These are phyloP conservation scores for Papilio xuthus DNA, from an alignment of 1,140 invertebrate genomes.

Conservation along the genomic window DNA sequence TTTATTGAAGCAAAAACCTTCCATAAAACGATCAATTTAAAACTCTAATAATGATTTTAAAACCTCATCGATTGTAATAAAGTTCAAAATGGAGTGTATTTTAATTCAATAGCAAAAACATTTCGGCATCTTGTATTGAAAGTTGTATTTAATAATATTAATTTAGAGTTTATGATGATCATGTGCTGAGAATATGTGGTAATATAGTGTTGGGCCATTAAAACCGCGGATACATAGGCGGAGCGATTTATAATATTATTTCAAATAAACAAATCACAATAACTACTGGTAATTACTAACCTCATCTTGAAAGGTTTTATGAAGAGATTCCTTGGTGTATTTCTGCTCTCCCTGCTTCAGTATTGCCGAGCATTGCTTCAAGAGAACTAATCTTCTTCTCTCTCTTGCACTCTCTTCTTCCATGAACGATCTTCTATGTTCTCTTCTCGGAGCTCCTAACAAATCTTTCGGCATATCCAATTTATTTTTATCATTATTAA, in stretches of 20 bases:
- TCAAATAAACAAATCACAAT: no score
- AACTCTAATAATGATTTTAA: background rate
- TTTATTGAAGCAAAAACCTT: constrained; percentile 22
- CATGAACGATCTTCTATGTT: constrained; percentile 83
- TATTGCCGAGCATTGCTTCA: constrained; percentile 85
- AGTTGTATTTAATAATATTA: constrained; percentile 33
- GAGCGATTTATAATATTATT: background rate
- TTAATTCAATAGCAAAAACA: background rate
- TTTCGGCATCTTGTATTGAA: constrained; percentile 23
- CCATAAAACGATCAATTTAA: background rate
- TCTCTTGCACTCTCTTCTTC: constrained; percentile 85
- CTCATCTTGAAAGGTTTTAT: constrained; percentile 85
- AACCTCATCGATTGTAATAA: background rate
- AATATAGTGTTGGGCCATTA: constrained; percentile 20
- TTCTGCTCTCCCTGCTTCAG: constrained; percentile 81
- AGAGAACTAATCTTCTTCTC: constrained; percentile 78
- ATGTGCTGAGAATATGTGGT: background rate
- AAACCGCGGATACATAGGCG: background rate
- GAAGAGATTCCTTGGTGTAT: constrained; percentile 84
- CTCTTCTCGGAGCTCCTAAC: constrained; percentile 55
- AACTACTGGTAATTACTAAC: constrained; percentile 69
- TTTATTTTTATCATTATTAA: background rate
- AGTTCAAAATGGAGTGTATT: background rate
- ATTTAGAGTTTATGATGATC: constrained; percentile 33
- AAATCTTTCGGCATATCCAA: constrained; percentile 45